Evolutionary conservation across 2,797 vertebrate species (phyloP).

Genomic region (Muraenolepis orangiensis): DNA sequence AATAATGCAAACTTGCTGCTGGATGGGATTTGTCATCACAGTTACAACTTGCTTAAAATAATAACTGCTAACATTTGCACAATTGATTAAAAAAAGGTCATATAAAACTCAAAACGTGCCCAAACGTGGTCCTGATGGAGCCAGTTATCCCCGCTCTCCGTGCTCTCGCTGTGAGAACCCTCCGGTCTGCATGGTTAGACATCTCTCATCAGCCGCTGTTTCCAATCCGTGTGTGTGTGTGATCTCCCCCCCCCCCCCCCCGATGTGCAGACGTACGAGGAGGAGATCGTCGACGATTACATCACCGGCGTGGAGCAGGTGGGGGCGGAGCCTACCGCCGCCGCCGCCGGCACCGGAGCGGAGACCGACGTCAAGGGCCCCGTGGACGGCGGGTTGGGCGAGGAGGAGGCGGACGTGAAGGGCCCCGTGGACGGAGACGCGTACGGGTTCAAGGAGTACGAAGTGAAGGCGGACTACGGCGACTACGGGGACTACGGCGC

Average conservation of each 20-base stretch:
- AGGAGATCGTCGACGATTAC: slow-evolving; percentile 91
- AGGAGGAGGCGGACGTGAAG: background rate
- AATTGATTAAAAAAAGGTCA: background rate
- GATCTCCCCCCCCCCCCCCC: slow-evolving; percentile 47
- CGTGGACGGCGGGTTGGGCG: no score
- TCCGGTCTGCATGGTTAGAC: slow-evolving; percentile 33
- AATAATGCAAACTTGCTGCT: background rate
- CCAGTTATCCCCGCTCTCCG: background rate
- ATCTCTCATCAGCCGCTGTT: slow-evolving; percentile 39
- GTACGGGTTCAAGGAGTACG: slow-evolving; percentile 74
- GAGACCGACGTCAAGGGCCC: slow-evolving; percentile 1
- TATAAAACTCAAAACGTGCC: background rate
- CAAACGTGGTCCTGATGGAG: background rate
- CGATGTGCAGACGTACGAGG: slow-evolving; percentile 85
- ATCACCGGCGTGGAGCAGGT: slow-evolving; percentile 92
- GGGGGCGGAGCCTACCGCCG: slow-evolving; percentile 64
- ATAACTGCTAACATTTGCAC: background rate
- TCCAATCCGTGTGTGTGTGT: slow-evolving; percentile 68
- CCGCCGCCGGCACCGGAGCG: slow-evolving; percentile 45
- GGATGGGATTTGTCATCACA: background rate
- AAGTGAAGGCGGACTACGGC: slow-evolving; percentile 73
- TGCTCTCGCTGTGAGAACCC: background rate
- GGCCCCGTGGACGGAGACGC: slow-evolving; percentile 30
- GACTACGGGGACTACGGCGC: slow-evolving; percentile 81
- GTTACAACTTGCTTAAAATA: background rate